These are phyloP conservation scores for Antennarius striatus DNA, from an alignment of 2,113 vertebrate species.

Conservation along the genomic window DNA sequence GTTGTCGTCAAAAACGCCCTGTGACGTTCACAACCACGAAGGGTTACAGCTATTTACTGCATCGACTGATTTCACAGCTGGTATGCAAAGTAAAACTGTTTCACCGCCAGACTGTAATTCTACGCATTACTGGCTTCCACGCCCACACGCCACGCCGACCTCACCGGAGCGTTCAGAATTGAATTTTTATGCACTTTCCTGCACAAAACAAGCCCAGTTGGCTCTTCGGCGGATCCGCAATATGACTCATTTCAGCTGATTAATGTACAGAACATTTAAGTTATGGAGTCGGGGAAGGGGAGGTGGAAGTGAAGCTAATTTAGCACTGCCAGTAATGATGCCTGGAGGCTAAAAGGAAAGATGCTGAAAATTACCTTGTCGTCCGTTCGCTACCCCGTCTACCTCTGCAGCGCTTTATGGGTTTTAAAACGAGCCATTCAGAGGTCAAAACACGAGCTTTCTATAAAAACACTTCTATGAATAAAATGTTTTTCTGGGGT, in stretches of 20 bases:
- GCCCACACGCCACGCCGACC: constrained; percentile 35
- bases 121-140: constrained; percentile 25
- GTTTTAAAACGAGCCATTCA: constrained; percentile 13
- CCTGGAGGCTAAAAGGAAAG: constrained; percentile 22
- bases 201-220: background rate
- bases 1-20: constrained; percentile 40
- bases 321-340: constrained; percentile 28
- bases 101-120: constrained; percentile 44
- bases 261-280: constrained; percentile 27
- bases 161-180: constrained; percentile 22
- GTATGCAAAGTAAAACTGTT: constrained; percentile 42
- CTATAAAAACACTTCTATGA: constrained; percentile 1
- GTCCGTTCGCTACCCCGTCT: constrained; percentile 25
- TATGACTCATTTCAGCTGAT: constrained; percentile 17
- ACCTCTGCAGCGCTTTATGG: background rate
- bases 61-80: constrained; percentile 53
- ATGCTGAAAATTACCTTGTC: constrained; percentile 13
- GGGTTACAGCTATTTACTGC: constrained; percentile 49
- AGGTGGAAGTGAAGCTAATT: constrained; percentile 20
- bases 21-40: constrained; percentile 35
- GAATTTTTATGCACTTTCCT: constrained; percentile 4
- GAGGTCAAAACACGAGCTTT: background rate
- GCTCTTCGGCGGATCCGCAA: constrained; percentile 4
- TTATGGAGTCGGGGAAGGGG: constrained; percentile 27
- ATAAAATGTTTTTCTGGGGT: background rate